Conservation (phyloP, 2,888 invertebrate genomes). For the Vanessa cardui region DNA sequence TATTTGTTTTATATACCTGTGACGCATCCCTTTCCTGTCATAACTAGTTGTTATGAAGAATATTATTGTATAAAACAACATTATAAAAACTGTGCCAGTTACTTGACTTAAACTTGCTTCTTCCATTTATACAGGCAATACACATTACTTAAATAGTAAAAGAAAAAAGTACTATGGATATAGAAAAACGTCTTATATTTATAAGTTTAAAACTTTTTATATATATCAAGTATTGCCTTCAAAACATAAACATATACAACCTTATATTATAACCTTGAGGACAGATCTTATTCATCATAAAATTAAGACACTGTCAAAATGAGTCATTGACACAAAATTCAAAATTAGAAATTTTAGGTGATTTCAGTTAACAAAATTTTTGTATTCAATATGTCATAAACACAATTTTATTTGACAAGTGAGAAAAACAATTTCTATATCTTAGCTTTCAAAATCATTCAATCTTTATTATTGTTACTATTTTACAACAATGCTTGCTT, state of each 20-base stretch:
- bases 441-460: slow-evolving; percentile 55
- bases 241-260: not conserved
- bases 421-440: slow-evolving; percentile 64
- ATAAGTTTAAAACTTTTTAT: no score
- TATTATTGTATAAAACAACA: no score
- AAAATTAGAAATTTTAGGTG: slow-evolving; percentile 60
- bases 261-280: slow-evolving; percentile 13
- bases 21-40: no score
- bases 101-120: no score
- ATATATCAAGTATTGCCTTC: no score
- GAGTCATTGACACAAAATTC: slow-evolving; percentile 49
- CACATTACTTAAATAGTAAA: no score
- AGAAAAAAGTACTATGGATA: no score
- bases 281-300: slow-evolving; percentile 10
- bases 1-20: slow-evolving; percentile 46
- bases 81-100: no score
- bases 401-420: slow-evolving; percentile 68
- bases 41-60: no score
- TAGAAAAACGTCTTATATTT: no score
- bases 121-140: no score
- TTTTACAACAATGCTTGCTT: slow-evolving; percentile 66
- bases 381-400: slow-evolving; percentile 69
- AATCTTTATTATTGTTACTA: slow-evolving; percentile 58
- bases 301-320: slow-evolving; percentile 21
- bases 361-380: slow-evolving; percentile 63